Base-by-base conservation (phyloP, 2,888 invertebrate genomes). In the Clunio marinus region DNA sequence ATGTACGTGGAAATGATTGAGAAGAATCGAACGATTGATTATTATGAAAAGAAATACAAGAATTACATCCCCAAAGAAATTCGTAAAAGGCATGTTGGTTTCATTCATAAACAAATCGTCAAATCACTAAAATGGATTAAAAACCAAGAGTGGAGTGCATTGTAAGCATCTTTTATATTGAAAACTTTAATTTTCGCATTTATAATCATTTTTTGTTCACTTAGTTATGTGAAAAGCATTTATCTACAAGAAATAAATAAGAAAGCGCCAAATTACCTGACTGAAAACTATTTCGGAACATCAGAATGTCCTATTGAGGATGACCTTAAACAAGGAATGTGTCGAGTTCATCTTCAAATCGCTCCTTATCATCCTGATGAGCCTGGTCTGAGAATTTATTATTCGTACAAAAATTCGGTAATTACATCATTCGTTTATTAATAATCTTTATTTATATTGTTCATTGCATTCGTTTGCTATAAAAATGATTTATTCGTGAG, bases 1-100 rank as follows among this genome's bases (percentile, higher is more conserved):
- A 93, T 95, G 91, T 89, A 85, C 70, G 85, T 93, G 72, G 88
- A 89, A 41, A 87, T 89, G 79, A 76, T 89, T n/a, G 92, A 93
- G 75, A 86, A 88, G 72, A 84, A 86, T 68, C 77, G 86, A 70
- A 79, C 84, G 0, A 79, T 83, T 63, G 88, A 88, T 71, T 83
- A 83, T 69, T 85, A 93, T 2, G 86, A 88, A 73, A 86, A 84
- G 71, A 88, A 91, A 73, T 93, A 90, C 74, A 89, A 89, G 74
- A 88, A 88, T 72, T 93, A 89, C 80, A 85, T 93, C 73, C 93
- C 93, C 0, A 88, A 88, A 76, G 87, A 88, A 71, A 85, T 92
- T 67, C 82, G 89, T 8, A 86, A 86, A 73, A 83, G 86, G 70
- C 91, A 93, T 78, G 82, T 84, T 37, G 84, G 88, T 71, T 90